Base-by-base conservation (phyloP, 1,140 invertebrate species). In the Ridgeia piscesae region DNA sequence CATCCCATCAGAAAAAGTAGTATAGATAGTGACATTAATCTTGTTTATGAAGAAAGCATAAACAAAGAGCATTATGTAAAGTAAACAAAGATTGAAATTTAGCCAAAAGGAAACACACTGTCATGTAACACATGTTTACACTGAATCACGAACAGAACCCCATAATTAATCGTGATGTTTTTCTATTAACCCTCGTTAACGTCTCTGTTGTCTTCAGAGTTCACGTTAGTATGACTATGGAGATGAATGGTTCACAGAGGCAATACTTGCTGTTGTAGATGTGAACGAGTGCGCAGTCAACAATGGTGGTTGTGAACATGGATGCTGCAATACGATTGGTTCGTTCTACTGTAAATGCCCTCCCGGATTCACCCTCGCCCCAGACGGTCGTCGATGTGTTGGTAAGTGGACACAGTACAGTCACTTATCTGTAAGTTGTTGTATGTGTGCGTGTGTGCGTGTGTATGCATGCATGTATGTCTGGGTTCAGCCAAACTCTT, bases 261-360 rank as follows among this genome's bases (percentile, higher is more conserved):
- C 11, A 21, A 77, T 90, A 90, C 33, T 42, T 50, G 89, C 35
- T 92, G 92, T 94, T 94, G 95, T 97, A 14, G 98, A 99, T 91
- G 95, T 99, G 17, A 95, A 95, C 91, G 95, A 96, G 93, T 96
- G 95, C 91, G 58, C 94, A 34, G 92, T 93, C 27, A 92, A 94
- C 33, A 95, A 96, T 92, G 95, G 95, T 34, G 94, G 94, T 2
- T 95, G 95, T 93, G 93, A 95, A 91, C 95, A 95, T 91, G 94
- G 95, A 91, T 97, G 97, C 94, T 94, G 96, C 4, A 97, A 95
- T 91, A 95, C 94, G 9, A 94, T 95, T 42, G 96, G 96, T 27
- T 96, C 95, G 14, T 96, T 94, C 92, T 93, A 94, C 27, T 96
- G 96, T 92, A 94, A 94, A 89, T 96, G 96, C 93, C 94, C 94